phyloP scores from a whole-genome alignment of 2,888 invertebrate genomes.

The Gari tellinella region DNA sequence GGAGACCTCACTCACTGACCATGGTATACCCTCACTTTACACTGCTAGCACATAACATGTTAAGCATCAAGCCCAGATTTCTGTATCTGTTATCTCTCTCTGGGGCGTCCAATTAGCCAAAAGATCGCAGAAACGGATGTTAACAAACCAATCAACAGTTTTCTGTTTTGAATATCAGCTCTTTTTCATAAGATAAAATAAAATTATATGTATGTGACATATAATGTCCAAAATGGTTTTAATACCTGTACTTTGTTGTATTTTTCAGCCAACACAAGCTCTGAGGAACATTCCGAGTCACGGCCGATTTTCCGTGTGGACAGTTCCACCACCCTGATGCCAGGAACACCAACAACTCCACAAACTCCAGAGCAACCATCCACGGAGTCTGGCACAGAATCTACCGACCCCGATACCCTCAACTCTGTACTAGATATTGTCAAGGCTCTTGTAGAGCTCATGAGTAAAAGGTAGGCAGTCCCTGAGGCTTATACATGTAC shows the following conservation, averaged over 20 bases:
- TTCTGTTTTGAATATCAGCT: no score
- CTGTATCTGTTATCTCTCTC: no score
- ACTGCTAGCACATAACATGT: no score
- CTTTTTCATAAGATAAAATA: no score
- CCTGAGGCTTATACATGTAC: no score
- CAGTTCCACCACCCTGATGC: constrained; percentile 81
- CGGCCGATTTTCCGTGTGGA: constrained; percentile 78
- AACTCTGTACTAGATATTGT: constrained; percentile 88
- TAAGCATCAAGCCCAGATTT: no score
- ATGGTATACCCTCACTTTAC: constrained; percentile 9
- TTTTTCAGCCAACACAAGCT: constrained; percentile 48
- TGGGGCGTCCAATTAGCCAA: no score
- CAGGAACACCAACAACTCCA: constrained; percentile 74
- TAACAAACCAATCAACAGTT: no score
- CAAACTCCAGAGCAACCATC: constrained; percentile 65
- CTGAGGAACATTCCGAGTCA: constrained; percentile 54
- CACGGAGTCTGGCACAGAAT: constrained; percentile 41
- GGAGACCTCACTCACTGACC: constrained; percentile 59
- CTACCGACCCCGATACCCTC: constrained; percentile 76
- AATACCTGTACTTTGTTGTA: neutral
- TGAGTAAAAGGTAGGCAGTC: constrained; percentile 87
- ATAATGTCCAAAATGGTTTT: neutral
- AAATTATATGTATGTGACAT: neutral
- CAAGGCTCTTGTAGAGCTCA: constrained; percentile 95
- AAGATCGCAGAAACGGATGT: no score